Conservation (phyloP, 2,888 invertebrate species). For the Chloroclystis v-ata region DNA sequence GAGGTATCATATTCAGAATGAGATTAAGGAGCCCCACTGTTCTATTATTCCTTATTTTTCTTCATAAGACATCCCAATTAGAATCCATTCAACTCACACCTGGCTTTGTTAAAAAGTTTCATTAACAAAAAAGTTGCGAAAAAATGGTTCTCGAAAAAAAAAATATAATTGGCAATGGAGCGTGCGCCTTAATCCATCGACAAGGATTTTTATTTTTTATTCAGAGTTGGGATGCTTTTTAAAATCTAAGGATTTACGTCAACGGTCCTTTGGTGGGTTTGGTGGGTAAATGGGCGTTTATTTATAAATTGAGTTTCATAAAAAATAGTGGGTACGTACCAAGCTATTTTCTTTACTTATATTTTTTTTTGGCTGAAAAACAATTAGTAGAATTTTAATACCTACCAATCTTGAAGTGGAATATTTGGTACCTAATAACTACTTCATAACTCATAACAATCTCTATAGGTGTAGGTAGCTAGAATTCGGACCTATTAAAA, state of each 20-base stretch:
- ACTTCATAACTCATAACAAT: no score
- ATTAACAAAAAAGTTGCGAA: slow-evolving; percentile 27
- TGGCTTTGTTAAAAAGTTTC: slow-evolving; percentile 43
- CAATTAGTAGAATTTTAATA: no score
- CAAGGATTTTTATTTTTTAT: slow-evolving; percentile 37
- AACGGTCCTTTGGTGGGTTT: slow-evolving; percentile 46
- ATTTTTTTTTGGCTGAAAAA: neutral
- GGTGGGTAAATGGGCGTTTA: slow-evolving; percentile 20
- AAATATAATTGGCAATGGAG: slow-evolving; percentile 71
- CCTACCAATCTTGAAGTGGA: no score
- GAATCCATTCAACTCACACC: slow-evolving; percentile 60
- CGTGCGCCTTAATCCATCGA: slow-evolving; percentile 62
- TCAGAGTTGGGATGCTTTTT: slow-evolving; percentile 26
- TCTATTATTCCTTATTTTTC: slow-evolving; percentile 27
- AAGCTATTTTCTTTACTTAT: neutral
- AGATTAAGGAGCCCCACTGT: slow-evolving; percentile 38
- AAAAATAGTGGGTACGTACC: neutral
- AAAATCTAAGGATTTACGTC: slow-evolving; percentile 38
- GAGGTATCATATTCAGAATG: slow-evolving; percentile 11
- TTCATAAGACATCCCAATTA: slow-evolving; percentile 59
- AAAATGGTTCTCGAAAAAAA: slow-evolving; percentile 44
- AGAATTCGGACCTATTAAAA: no score
- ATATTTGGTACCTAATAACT: no score
- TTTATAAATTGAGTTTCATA: neutral
- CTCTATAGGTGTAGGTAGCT: no score